These are phyloP conservation scores for Sus cebifrons DNA, from an alignment of 2,797 vertebrate species.

Conservation along the genomic window DNA sequence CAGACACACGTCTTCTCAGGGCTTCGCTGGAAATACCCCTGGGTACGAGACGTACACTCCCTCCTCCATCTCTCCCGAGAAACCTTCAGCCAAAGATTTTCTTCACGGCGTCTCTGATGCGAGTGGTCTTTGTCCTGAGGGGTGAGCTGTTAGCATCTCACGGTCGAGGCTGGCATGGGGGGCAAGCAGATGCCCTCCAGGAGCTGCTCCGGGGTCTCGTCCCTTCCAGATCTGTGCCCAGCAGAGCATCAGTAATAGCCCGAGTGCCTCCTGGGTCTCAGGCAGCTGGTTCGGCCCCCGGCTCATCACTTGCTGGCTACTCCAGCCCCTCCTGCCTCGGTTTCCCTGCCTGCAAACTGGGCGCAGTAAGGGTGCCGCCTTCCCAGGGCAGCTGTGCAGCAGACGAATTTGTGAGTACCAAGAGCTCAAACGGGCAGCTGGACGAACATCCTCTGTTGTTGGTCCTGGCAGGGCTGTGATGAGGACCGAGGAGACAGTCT, in stretches of 20 bases:
- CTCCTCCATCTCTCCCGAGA: accelerated
- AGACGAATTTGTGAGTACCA: accelerated
- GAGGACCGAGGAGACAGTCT: neutral
- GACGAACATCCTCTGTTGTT: accelerated
- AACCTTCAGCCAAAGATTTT: neutral
- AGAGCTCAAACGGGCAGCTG: accelerated
- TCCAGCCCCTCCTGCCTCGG: neutral
- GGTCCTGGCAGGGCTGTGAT: neutral
- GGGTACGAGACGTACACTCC: accelerated
- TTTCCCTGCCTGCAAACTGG: neutral
- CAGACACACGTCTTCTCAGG: accelerated
- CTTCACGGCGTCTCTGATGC: accelerated
- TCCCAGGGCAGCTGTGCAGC: accelerated
- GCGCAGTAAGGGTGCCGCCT: accelerated
- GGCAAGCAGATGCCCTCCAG: neutral
- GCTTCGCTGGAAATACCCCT: neutral
- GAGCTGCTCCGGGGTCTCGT: accelerated
- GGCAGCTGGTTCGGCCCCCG: neutral
- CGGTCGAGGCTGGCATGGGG: accelerated
- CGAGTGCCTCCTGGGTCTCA: neutral
- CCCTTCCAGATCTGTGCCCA: neutral
- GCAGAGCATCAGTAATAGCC: accelerated
- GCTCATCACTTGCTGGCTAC: accelerated
- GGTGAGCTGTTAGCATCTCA: accelerated
- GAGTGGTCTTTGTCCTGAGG: neutral